Evolutionary conservation across 2,113 vertebrate genomes (phyloP).

Genomic region (Chitala chitala): DNA sequence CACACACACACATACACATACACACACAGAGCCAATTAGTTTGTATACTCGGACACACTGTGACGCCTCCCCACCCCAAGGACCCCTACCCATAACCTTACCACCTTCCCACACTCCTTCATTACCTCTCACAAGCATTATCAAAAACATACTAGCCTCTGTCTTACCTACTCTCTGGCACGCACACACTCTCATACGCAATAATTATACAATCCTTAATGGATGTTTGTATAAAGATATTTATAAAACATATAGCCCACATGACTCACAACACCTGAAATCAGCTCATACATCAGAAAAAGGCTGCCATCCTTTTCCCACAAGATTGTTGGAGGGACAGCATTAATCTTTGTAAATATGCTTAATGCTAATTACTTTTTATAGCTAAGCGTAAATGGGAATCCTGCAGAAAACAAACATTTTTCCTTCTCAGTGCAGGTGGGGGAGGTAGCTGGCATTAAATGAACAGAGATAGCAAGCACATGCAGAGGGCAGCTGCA

Average conservation of each 20-base stretch:
- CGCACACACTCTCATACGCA: conserved; percentile 3
- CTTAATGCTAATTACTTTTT: too few relatives aligned
- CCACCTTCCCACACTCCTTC: neutral
- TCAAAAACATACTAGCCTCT: neutral
- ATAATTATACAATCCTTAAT: neutral
- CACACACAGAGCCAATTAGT: conserved; percentile 3
- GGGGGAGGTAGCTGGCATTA: too few relatives aligned
- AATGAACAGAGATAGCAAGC: too few relatives aligned
- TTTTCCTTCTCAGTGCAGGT: too few relatives aligned
- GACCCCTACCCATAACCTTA: neutral
- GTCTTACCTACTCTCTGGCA: neutral
- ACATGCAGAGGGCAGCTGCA: too few relatives aligned
- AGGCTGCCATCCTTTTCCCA: too few relatives aligned
- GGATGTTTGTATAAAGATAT: neutral
- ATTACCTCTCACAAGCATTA: neutral
- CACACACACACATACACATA: neutral
- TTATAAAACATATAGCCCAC: neutral
- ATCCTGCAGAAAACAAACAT: too few relatives aligned
- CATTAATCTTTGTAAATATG: too few relatives aligned
- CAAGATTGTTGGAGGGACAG: too few relatives aligned
- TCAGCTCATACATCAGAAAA: neutral
- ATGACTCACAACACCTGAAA: neutral
- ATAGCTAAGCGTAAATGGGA: too few relatives aligned
- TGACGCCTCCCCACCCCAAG: neutral
- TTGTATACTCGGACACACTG: neutral